These are phyloP conservation scores for Nothoprocta pentlandii DNA, from an alignment of 2,113 vertebrate genomes.

Conservation along the genomic window DNA sequence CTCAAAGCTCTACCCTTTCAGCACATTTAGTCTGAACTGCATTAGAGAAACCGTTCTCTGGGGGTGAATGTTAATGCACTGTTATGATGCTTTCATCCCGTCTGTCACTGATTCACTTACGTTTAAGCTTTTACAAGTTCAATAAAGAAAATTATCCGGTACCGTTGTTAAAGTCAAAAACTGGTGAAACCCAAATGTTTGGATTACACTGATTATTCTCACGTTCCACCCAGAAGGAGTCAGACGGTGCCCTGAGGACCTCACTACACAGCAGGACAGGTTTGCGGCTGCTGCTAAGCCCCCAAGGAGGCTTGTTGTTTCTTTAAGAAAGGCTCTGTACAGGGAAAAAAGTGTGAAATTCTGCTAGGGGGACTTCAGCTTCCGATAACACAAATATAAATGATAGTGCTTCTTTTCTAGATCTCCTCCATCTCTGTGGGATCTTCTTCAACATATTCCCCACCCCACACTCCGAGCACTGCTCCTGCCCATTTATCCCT, in stretches of 20 bases:
- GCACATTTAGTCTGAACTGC: constrained; percentile 42
- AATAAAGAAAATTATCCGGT: constrained; percentile 51
- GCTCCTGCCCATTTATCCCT: neutral
- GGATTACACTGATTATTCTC: neutral
- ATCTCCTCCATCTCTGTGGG: neutral
- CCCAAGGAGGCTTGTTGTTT: neutral
- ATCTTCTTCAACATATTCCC: neutral
- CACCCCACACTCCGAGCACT: neutral
- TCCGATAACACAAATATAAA: neutral
- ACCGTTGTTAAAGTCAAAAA: constrained; percentile 19
- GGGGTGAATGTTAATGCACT: constrained; percentile 41
- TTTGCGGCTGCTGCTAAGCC: neutral
- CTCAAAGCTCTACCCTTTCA: constrained; percentile 30
- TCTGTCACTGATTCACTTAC: constrained; percentile 39
- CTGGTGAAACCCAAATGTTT: constrained; percentile 39
- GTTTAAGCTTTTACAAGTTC: constrained; percentile 49
- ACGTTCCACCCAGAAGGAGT: neutral
- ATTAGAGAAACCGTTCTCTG: constrained; percentile 45
- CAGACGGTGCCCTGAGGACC: neutral
- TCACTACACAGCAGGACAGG: neutral
- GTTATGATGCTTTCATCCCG: constrained; percentile 47
- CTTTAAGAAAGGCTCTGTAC: neutral
- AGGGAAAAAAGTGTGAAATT: neutral
- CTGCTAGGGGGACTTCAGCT: neutral
- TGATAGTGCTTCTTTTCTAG: neutral